Percentiles rank a stretch among this genome's conserved stretches.
Evolutionary conservation across 1,140 invertebrate genomes (phyloP).

Genomic region (Papilio machaon): DNA sequence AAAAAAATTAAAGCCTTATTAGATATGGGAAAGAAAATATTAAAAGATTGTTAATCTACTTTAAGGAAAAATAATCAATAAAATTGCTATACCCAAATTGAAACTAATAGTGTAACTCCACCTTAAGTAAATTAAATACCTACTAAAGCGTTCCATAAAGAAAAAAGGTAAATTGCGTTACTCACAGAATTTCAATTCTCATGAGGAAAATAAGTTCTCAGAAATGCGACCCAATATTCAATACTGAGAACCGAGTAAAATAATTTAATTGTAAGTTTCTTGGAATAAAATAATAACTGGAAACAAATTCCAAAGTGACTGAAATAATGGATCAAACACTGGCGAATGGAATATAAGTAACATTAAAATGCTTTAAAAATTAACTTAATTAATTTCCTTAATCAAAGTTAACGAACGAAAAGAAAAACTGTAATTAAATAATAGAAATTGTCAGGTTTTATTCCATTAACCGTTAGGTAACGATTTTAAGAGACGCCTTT

Average conservation of each 20-base stretch:
- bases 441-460: not conserved
- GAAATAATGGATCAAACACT: not conserved
- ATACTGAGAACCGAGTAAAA: not conserved
- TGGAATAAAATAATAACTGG: conserved; percentile 6
- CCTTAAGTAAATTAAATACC: not conserved
- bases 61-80: not conserved
- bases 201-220: not conserved
- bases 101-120: not conserved
- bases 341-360: not conserved
- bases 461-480: not conserved
- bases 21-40: not conserved
- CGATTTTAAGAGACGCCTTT: not conserved
- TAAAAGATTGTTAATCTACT: not conserved
- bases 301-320: not conserved
- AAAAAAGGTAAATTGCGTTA: not conserved
- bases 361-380: not conserved
- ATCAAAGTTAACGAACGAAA: not conserved
- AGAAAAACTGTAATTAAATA: conserved; percentile 12
- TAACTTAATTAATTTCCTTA: conserved; percentile 7
- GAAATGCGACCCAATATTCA: conserved; percentile 2
- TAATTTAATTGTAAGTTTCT: not conserved
- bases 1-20: too few species aligned
- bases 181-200: conserved; percentile 7
- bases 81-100: not conserved
- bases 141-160: not conserved